Percentiles rank a stretch among this genome's conserved stretches.
Evolutionary conservation across 2,888 invertebrate species (phyloP).

Genomic region (Ceratothoa steindachneri): DNA sequence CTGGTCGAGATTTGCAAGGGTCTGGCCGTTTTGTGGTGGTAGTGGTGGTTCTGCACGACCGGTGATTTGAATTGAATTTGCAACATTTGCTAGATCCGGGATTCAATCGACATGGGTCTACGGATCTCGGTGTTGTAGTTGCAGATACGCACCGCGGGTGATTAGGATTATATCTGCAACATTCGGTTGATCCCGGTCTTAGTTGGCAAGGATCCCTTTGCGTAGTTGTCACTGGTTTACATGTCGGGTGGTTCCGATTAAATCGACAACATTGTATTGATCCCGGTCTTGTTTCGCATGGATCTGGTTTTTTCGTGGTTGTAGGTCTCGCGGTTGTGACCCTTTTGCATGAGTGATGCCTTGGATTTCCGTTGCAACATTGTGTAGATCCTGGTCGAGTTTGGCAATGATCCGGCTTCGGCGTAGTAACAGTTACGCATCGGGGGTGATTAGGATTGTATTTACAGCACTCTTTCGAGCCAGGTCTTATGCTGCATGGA

Average conservation of each 20-base stretch:
- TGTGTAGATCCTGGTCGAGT: not conserved
- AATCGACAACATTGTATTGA: slow-evolving; percentile 1
- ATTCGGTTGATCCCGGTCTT: slow-evolving; percentile 21
- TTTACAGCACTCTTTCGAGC: no score
- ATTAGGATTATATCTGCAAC: slow-evolving; percentile 20
- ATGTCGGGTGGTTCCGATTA: not conserved
- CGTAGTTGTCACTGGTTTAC: slow-evolving; percentile 1
- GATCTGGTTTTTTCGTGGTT: not conserved
- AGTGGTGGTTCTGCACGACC: slow-evolving; percentile 19
- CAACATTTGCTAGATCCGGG: slow-evolving; percentile 33
- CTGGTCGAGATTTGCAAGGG: slow-evolving; percentile 1
- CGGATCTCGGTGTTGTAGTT: not conserved
- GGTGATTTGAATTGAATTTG: slow-evolving; percentile 16
- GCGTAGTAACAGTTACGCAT: slow-evolving; percentile 12
- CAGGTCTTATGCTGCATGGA: no score
- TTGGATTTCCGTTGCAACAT: slow-evolving; percentile 9
- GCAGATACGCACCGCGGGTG: slow-evolving; percentile 13
- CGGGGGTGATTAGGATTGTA: no score
- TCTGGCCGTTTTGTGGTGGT: slow-evolving; percentile 19
- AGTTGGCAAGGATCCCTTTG: not conserved
- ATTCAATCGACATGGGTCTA: slow-evolving; percentile 20
- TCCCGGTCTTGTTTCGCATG: not conserved
- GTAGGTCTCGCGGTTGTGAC: slow-evolving; percentile 5
- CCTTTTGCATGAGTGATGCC: slow-evolving; percentile 1
- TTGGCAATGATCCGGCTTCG: not conserved